These are phyloP conservation scores for Lamellibrachia columna DNA, from an alignment of 2,888 invertebrate species.

Conservation along the genomic window DNA sequence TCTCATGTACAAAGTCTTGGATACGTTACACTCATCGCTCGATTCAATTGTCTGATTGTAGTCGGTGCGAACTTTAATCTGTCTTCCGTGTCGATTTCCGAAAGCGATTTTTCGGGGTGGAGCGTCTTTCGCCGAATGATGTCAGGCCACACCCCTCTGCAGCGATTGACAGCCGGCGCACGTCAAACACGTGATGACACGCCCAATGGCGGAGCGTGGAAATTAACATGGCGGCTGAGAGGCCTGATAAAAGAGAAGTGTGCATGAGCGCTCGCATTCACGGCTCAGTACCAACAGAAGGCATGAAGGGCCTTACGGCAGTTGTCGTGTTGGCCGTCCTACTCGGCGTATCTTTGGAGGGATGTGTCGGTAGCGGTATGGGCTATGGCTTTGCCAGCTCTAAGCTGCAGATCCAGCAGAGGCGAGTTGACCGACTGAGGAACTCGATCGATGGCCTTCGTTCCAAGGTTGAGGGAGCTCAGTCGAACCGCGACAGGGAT, in stretches of 20 bases:
- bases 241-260: conserved; percentile 17
- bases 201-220: not conserved
- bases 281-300: not conserved
- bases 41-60: not conserved
- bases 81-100: not conserved
- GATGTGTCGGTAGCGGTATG: conserved; percentile 1
- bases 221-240: not conserved
- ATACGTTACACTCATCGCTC: not conserved
- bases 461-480: not conserved
- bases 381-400: conserved; percentile 24
- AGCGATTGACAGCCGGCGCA: not conserved
- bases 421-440: not conserved
- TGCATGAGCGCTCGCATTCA: conserved; percentile 21
- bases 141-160: not conserved
- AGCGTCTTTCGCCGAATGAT: not conserved
- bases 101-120: not conserved
- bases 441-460: conserved; percentile 7
- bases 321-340: conserved; percentile 18
- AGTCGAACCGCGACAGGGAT: not conserved
- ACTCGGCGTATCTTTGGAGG: conserved; percentile 14
- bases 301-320: conserved; percentile 22
- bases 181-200: not conserved
- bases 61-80: not conserved
- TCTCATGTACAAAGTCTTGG: not conserved
- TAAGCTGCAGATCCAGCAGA: conserved; percentile 20